Evolutionary conservation across 1,140 invertebrate genomes (phyloP).

Genomic region (Elymnias hypermnestra): DNA sequence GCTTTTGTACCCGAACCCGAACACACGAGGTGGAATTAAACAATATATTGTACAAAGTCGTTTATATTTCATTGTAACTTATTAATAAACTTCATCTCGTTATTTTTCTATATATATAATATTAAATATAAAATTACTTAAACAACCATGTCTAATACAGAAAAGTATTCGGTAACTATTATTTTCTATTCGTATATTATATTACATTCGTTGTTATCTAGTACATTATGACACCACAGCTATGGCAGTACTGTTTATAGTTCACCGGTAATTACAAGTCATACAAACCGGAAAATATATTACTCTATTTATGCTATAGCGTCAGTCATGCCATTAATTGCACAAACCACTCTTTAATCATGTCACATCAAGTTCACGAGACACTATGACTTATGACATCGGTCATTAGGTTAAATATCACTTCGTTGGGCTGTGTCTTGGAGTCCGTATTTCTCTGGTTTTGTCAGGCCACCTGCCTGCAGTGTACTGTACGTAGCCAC

Average conservation of each 20-base stretch:
- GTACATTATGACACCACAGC: constrained; percentile 13
- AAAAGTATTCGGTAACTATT: not conserved
- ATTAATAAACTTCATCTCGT: no score
- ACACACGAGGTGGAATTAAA: no score
- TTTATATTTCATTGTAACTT: no score
- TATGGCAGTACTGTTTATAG: constrained; percentile 18
- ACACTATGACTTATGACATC: constrained; percentile 9
- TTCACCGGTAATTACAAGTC: constrained; percentile 9
- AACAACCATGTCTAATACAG: not conserved
- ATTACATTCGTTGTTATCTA: no score
- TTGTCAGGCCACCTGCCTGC: constrained; percentile 80
- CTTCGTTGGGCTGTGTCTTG: constrained; percentile 78
- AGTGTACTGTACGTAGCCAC: constrained; percentile 82
- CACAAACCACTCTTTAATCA: constrained; percentile 22
- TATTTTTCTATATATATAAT: not conserved
- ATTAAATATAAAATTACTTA: not conserved
- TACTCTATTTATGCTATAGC: not conserved
- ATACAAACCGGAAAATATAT: constrained; percentile 12
- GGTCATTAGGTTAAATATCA: constrained; percentile 20
- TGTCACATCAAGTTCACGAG: constrained; percentile 10
- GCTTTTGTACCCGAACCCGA: no score
- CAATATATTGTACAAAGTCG: no score
- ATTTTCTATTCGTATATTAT: no score
- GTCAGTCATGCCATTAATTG: constrained; percentile 7
- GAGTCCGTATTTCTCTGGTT: constrained; percentile 71